A percentile compares a stretch with the other conserved stretches of the same genome.
Evolutionary conservation across 2,797 vertebrate species (phyloP).

Genomic region (Neosilurus hyrtlii): DNA sequence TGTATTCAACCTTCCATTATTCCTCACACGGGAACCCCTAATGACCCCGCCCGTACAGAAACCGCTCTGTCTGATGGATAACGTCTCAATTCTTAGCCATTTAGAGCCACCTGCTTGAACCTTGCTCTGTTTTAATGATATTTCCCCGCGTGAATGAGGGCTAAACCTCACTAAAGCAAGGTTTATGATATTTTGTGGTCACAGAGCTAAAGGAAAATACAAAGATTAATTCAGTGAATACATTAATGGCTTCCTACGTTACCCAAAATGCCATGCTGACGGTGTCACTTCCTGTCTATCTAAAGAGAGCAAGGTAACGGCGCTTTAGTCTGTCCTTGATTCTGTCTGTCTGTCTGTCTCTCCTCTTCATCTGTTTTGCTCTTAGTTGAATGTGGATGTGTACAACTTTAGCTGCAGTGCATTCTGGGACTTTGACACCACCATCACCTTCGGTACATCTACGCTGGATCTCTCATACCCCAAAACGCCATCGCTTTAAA

Average conservation of each 20-base stretch:
- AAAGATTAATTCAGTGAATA: too few relatives aligned
- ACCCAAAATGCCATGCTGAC: not conserved
- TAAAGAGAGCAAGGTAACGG: not conserved
- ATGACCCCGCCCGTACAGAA: slow-evolving; percentile 68
- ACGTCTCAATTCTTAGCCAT: slow-evolving; percentile 30
- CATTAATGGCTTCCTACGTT: not conserved
- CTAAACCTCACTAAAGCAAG: not conserved
- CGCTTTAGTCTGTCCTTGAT: not conserved
- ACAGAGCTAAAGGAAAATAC: not conserved
- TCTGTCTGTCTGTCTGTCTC: not conserved
- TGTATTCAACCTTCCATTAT: slow-evolving; percentile 76
- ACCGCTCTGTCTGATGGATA: slow-evolving; percentile 40
- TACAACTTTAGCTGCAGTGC: not conserved
- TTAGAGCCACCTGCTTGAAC: not conserved
- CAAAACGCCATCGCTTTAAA: too few relatives aligned
- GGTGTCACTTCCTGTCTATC: not conserved
- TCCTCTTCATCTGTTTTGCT: not conserved
- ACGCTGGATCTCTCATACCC: too few relatives aligned
- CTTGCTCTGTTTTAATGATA: not conserved
- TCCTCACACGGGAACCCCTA: slow-evolving; percentile 72
- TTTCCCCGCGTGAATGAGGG: not conserved
- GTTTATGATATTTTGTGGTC: not conserved
- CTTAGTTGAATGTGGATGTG: not conserved
- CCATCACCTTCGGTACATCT: not conserved
- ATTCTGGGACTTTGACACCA: not conserved